Evolutionary conservation across 2,888 invertebrate genomes (phyloP), one percentile per base, ranked within the genome.

Genomic region (Callimorpha dominula): DNA sequence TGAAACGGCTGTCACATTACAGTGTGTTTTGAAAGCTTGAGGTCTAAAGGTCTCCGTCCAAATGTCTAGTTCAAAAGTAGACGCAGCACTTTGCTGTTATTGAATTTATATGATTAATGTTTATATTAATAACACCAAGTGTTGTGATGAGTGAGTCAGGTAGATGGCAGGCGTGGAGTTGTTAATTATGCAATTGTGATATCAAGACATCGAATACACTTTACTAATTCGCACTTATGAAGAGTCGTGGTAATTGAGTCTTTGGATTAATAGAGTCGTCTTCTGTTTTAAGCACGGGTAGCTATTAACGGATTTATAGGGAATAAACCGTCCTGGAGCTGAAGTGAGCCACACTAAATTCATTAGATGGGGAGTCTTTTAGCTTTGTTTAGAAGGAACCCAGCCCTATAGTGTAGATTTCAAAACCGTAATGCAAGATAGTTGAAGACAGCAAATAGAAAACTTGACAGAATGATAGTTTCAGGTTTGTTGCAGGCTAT

Each of bases 1-100:
- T 78, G 73, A 65, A 68, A 73, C 68, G 73, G 68, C 60, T 66
- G 73, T 74, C 74, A 72, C 1, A 68, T 72, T 73, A 69, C 63
- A 65, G 12, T 17, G 60, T 62, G 65, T 73, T 72, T 79, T 74
- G 68, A 71, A 72, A 75, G 72, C 52, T 20, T 40, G n/a, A 75
- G 83, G 76, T 79, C 72, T 70, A 42, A 73, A 79, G 69, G 60
- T 70, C 43, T 20, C 3, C 14, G 42, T 31, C 66, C 65, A 71
- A 65, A 72, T 71, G 68, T 64, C 57, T 66, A 60, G 68, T 20
- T 60, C 54, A 60, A 43, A 43, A 69, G 57, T 50, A 65, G 17
- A 73, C 17, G 20, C 40, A 65, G 31, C 12, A 31, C 14, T 14
- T 7, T 14, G 20, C n/a, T 65, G 50, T 31, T 70, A 62, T 71